Percentiles rank a stretch among this genome's conserved stretches.
These are phyloP conservation scores for Agriotes lineatus DNA, from an alignment of 2,888 invertebrate genomes.

Conservation along the genomic window DNA sequence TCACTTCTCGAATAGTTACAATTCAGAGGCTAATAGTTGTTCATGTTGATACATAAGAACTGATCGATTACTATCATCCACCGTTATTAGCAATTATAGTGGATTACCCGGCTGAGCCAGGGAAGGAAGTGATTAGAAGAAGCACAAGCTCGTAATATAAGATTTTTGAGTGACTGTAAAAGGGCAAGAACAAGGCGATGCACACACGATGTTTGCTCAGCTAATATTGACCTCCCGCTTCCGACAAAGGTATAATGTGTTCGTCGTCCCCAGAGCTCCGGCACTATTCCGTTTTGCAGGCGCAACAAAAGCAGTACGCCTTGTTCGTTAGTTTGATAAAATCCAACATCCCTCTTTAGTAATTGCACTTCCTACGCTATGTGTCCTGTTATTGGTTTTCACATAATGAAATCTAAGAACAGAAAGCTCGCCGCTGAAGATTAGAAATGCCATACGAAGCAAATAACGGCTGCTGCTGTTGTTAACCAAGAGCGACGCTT, in stretches of 20 bases:
- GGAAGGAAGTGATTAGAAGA: constrained; percentile 36
- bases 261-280: constrained; percentile 43
- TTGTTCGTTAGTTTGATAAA: constrained; percentile 26
- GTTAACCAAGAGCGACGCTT: no score
- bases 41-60: no score
- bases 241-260: constrained; percentile 46
- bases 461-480: no score
- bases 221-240: constrained; percentile 43
- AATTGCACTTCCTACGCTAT: constrained; percentile 24
- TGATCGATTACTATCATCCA: neutral
- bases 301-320: constrained; percentile 26
- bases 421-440: neutral
- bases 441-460: neutral
- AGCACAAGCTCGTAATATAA: constrained; percentile 26
- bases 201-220: constrained; percentile 37
- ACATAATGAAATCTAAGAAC: neutral
- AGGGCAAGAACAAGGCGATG: constrained; percentile 32
- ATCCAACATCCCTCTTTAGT: constrained; percentile 16
- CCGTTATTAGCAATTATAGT: constrained; percentile 10
- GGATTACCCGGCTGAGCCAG: constrained; percentile 16
- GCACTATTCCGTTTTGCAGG: constrained; percentile 12
- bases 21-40: no score
- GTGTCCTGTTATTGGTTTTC: neutral
- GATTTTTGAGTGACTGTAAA: constrained; percentile 31
- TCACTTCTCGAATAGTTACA: no score